These are phyloP conservation scores for Sebastes miniatus DNA, from an alignment of 2,797 vertebrate species.

Conservation along the genomic window DNA sequence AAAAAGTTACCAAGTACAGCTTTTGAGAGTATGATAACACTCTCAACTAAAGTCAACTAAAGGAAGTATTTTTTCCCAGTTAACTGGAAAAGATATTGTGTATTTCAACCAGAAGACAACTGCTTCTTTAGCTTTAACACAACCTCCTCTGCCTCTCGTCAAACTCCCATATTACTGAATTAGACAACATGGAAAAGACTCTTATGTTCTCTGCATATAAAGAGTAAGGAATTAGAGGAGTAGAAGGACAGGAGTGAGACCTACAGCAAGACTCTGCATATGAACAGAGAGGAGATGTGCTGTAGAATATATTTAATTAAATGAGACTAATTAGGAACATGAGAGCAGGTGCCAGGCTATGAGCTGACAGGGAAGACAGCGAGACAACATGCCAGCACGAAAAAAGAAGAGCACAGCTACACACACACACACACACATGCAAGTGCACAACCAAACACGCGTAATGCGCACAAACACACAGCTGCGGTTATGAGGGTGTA, in stretches of 20 bases:
- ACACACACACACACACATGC: slow-evolving; percentile 48
- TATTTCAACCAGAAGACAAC: neutral
- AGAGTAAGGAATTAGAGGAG: slow-evolving; percentile 26
- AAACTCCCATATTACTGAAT: neutral
- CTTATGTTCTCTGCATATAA: slow-evolving; percentile 38
- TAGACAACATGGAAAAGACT: neutral
- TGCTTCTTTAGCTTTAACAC: neutral
- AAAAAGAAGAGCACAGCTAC: slow-evolving; percentile 68
- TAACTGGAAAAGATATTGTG: neutral
- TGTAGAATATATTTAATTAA: slow-evolving; percentile 90
- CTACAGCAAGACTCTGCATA: slow-evolving; percentile 51
- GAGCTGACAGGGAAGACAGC: slow-evolving; percentile 89
- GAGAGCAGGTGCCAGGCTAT: slow-evolving; percentile 89
- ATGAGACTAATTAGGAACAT: slow-evolving; percentile 90
- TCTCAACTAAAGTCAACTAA: neutral
- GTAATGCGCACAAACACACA: slow-evolving; percentile 65
- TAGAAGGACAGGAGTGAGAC: slow-evolving; percentile 39
- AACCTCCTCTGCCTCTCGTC: neutral
- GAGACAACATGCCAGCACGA: slow-evolving; percentile 85
- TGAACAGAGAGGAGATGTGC: slow-evolving; percentile 78
- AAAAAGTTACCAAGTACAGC: slow-evolving; percentile 20
- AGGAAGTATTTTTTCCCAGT: neutral
- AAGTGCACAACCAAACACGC: slow-evolving; percentile 46
- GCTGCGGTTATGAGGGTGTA: slow-evolving; percentile 86
- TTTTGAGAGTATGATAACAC: slow-evolving; percentile 11